Base-by-base conservation (phyloP, 2,888 invertebrate species). In the Eupeodes latifasciatus region DNA sequence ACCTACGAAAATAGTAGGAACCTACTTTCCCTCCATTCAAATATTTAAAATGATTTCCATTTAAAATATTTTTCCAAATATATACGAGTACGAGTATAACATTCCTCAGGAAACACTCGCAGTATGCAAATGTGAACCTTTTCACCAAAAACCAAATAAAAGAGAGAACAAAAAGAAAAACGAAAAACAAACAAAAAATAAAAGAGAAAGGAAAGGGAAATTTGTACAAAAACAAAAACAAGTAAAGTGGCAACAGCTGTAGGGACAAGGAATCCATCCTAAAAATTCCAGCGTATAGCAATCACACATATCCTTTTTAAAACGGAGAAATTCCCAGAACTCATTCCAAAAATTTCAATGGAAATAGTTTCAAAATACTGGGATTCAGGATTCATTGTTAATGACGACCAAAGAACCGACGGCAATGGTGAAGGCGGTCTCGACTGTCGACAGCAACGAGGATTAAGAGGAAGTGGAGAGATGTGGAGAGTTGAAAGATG, bases 291-390 rank as follows among this genome's bases (percentile, higher is more conserved):
- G 72, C 19, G 14, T 66, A 51, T n/a, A 84, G 76, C 75, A 76
- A 77, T 84, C 75, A 67, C 72, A 81, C 74, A 81, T 61, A 79
- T 81, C 76, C 66, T 59, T 36, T 51, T 62, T 75, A 75, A 62
- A 34, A 34, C 49, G 76, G 59, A 72, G 59, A 59, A 74, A 82
- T 74, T 77, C 76, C 79, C 84, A 81, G 77, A 67, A 62, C 84
- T 74, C 80, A 72, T 83, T 76, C 64, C 49, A 51, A 77, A 49
- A 82, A 83, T 76, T 83, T 87, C 86, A 69, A 83, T 87, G 79
- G 69, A 80, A 87, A 87, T 87, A 87, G 83, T 87, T 83, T 83
- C 77, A 80, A 74, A 83, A 76, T 84, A 77, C 77, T 67, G 61
- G 36, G 66, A 49, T 49, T 47, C 9, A 19, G 62, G 40, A 61